These are phyloP conservation scores for Andrena bicolor DNA, from an alignment of 2,888 invertebrate species.

Conservation along the genomic window DNA sequence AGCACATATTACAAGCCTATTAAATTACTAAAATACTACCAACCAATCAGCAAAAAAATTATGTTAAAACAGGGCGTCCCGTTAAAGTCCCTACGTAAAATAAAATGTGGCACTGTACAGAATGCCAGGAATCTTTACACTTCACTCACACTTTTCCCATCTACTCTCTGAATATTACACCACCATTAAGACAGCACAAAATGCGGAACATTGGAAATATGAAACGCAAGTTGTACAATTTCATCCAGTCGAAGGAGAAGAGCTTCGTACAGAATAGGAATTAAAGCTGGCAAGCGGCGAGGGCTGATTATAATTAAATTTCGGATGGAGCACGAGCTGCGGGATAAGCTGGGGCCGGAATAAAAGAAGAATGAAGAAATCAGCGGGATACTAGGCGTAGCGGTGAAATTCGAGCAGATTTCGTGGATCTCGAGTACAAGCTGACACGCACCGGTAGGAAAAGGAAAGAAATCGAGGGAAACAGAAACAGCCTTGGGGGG, in stretches of 20 bases:
- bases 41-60: no score
- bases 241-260: not conserved
- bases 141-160: no score
- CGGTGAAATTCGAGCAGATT: not conserved
- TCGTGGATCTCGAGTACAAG: not conserved
- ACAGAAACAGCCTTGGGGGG: conserved; percentile 23
- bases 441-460: not conserved
- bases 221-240: not conserved
- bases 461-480: conserved; percentile 13
- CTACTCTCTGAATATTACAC: no score
- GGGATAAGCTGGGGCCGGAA: not conserved
- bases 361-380: conserved; percentile 3
- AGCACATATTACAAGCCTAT: no score
- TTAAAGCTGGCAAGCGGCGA: not conserved
- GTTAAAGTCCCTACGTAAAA: no score
- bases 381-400: not conserved
- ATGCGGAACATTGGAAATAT: not conserved
- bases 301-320: not conserved
- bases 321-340: not conserved
- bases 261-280: not conserved
- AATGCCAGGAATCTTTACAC: no score
- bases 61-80: no score
- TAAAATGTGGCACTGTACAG: no score
- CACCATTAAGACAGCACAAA: not conserved
- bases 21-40: no score